Percentiles rank a stretch among this genome's conserved stretches.
These are phyloP conservation scores for Lycodopsis pacificus DNA, from an alignment of 2,797 vertebrate genomes.

Conservation along the genomic window DNA sequence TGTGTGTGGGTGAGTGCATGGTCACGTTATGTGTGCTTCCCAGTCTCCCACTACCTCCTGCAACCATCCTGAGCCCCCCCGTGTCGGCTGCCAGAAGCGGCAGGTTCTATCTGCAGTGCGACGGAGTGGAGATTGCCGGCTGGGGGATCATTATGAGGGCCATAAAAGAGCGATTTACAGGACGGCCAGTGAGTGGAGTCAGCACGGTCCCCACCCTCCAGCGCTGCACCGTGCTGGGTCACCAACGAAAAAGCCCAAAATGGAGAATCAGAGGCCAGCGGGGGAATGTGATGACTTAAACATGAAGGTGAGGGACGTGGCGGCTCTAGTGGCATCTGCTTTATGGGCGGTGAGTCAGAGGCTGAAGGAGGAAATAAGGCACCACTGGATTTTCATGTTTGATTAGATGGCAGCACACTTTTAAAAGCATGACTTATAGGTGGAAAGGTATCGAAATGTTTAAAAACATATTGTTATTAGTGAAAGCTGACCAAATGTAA, in stretches of 20 bases:
- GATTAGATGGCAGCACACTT: slow-evolving; percentile 1
- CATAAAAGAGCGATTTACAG: slow-evolving; percentile 87
- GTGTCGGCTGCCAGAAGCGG: slow-evolving; percentile 63
- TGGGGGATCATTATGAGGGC: slow-evolving; percentile 84
- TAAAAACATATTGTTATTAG: not conserved
- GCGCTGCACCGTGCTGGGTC: slow-evolving; percentile 66
- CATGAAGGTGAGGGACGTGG: slow-evolving; percentile 63
- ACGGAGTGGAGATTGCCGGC: slow-evolving; percentile 79
- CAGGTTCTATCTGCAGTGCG: slow-evolving; percentile 86
- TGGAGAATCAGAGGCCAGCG: slow-evolving; percentile 62
- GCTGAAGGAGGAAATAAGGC: slow-evolving; percentile 15
- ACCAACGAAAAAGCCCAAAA: slow-evolving; percentile 67
- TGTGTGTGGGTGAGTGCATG: slow-evolving; percentile 21
- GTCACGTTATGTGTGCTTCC: slow-evolving; percentile 60
- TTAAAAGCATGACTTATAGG: not conserved
- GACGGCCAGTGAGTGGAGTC: slow-evolving; percentile 78
- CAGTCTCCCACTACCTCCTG: slow-evolving; percentile 60
- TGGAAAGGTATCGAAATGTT: not conserved
- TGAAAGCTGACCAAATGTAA: not conserved
- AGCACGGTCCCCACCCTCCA: slow-evolving; percentile 71
- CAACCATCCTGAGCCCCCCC: slow-evolving; percentile 53
- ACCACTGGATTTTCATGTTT: slow-evolving; percentile 17
- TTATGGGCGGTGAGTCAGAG: slow-evolving; percentile 31
- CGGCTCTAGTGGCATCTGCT: slow-evolving; percentile 52
- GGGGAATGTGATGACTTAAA: slow-evolving; percentile 66